Percentiles rank a stretch among this genome's conserved stretches.
phyloP scores from a whole-genome alignment of 2,888 invertebrate genomes.

The Stenotaenia linearis region DNA sequence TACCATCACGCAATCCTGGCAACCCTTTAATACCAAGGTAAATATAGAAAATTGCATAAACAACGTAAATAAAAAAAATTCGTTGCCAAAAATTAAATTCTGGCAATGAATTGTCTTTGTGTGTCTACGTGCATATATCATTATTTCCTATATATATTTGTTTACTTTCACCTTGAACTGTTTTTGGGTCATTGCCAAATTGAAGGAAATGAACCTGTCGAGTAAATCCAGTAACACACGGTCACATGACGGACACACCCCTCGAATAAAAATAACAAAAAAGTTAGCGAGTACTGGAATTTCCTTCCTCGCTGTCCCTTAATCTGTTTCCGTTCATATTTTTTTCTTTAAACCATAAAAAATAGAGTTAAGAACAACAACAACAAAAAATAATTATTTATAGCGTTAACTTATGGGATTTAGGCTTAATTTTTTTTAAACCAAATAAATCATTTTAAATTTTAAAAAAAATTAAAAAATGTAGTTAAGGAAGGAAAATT shows the following conservation, averaged over 20 bases:
- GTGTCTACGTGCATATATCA: neutral
- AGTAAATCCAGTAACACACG: neutral
- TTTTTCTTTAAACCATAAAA: neutral
- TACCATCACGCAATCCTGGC: neutral
- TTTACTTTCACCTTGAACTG: neutral
- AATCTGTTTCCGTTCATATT: neutral
- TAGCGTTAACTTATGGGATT: neutral
- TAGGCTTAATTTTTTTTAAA: neutral
- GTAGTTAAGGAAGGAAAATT: too few relatives aligned
- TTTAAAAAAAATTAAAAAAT: too few relatives aligned
- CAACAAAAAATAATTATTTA: neutral
- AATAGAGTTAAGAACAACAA: neutral
- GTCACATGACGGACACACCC: conserved; percentile 22
- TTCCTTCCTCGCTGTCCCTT: neutral
- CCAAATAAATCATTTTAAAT: too few relatives aligned
- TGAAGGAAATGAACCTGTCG: neutral
- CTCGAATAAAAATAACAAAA: neutral
- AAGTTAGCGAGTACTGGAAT: neutral
- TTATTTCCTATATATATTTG: neutral
- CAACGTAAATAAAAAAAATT: neutral
- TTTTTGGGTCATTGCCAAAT: conserved; percentile 16
- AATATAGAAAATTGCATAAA: neutral
- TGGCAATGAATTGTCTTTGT: neutral
- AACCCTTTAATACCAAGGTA: neutral
- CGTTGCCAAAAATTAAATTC: neutral